Conservation (phyloP, 2,888 invertebrate genomes). For the Mythimna albipuncta region DNA sequence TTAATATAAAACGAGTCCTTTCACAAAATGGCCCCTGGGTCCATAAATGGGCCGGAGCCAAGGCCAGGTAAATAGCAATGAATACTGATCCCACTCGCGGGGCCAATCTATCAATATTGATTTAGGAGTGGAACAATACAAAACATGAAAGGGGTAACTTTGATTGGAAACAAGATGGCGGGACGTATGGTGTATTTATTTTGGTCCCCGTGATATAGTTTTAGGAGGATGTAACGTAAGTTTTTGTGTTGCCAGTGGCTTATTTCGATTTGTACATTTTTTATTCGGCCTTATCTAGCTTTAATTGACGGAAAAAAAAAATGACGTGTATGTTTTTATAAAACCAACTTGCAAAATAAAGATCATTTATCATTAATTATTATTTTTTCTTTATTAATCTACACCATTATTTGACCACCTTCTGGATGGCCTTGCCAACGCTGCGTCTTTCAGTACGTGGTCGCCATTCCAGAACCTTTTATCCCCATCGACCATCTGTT, state of each 20-base stretch:
- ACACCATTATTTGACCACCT: too few relatives aligned
- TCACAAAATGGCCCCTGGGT: neutral
- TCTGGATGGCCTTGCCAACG: too few relatives aligned
- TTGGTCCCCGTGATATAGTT: neutral
- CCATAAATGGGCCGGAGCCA: neutral
- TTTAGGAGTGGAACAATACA: slow-evolving; percentile 36
- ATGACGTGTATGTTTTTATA: too few relatives aligned
- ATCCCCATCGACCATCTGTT: too few relatives aligned
- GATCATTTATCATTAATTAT: too few relatives aligned
- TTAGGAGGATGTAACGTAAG: neutral
- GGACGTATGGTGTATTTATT: slow-evolving; percentile 11
- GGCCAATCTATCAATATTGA: slow-evolving; percentile 31
- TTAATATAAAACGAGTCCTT: neutral
- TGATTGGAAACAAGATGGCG: slow-evolving; percentile 16
- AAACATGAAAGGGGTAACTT: slow-evolving; percentile 4
- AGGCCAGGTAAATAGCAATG: slow-evolving; percentile 12
- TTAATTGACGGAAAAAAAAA: too few relatives aligned
- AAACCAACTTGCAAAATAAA: too few relatives aligned
- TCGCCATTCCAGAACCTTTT: too few relatives aligned
- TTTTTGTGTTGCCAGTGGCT: neutral
- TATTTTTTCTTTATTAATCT: too few relatives aligned
- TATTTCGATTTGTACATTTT: too few relatives aligned
- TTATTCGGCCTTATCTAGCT: too few relatives aligned
- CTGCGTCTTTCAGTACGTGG: too few relatives aligned
- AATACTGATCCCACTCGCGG: slow-evolving; percentile 19